Evolutionary conservation across 2,113 vertebrate genomes (phyloP).

Genomic region (Pseudorasbora parva): DNA sequence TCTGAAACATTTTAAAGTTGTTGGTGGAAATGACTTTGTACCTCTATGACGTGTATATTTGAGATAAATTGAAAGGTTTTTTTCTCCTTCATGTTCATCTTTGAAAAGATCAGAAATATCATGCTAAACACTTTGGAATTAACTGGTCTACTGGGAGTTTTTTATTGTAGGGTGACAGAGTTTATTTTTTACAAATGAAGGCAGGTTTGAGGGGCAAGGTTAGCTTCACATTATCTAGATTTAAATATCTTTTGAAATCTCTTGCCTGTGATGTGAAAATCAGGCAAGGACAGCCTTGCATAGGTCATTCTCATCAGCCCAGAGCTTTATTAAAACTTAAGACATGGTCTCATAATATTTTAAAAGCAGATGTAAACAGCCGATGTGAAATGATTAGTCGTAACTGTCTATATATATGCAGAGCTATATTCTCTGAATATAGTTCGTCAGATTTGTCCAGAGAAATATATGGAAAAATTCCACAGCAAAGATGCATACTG

Average conservation of each 20-base stretch:
- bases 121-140: slow-evolving; percentile 19
- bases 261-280: slow-evolving; percentile 3
- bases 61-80: not conserved
- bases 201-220: not conserved
- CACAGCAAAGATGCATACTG: not conserved
- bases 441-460: no score
- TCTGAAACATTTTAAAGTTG: not conserved
- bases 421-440: not conserved
- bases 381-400: not conserved
- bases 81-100: slow-evolving; percentile 16
- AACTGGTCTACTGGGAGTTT: not conserved
- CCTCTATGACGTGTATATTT: not conserved
- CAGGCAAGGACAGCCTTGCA: not conserved
- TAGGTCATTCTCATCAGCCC: slow-evolving; percentile 9
- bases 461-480: not conserved
- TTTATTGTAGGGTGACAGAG: slow-evolving; percentile 6
- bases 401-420: not conserved
- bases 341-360: not conserved
- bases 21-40: not conserved
- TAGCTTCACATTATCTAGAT: slow-evolving; percentile 2
- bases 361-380: not conserved
- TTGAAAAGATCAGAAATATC: slow-evolving; percentile 19
- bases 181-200: not conserved
- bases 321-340: not conserved
- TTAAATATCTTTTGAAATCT: slow-evolving; percentile 7